Evolutionary conservation across 2,888 invertebrate species (phyloP), one percentile per base, ranked within the genome.

Genomic region (Automeris io): DNA sequence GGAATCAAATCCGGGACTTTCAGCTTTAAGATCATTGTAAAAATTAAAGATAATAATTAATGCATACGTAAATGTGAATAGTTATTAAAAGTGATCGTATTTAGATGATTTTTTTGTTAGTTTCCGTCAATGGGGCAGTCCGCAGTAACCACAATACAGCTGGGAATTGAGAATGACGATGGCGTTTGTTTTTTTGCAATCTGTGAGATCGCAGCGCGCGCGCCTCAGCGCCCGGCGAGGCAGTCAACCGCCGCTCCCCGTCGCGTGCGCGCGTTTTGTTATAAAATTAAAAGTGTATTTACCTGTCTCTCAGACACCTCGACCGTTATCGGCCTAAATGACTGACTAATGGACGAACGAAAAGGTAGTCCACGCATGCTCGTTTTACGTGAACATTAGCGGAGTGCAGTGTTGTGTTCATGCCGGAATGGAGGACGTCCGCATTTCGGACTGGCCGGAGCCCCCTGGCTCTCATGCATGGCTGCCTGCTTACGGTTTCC

Each of bases 401-500:
- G 78, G 76, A 83, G 80, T 82, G 83, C 77, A 78, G 82, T 80
- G 83, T 75, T 72, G 79, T 78, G 78, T 79, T 73, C 53, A 80
- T 82, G 82, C 66, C 60, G 61, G 65, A 58, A 86, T 89, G 87
- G 91, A 90, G 73, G 91, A 91, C 71, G 87, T 91, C 66, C 89
- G 90, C 60, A 89, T 90, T 55, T 90, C 89, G 74, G 89, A 89
- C 66, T 91, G 91, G 91, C 90, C 91, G 39, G 90, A 89, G 62
- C 90, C 89, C 54, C 89, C 90, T 59, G 91, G 91, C 57, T 90
- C 91, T 65, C 91, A 91, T 86, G 91, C 92, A 63, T 93, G 93
- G 93, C 88, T 92, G 77, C 93, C 93, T 55, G 93, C 93, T 58
- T 93, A 93, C 70, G 93, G 93, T 57, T 93, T 91, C 85, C 91